These are phyloP conservation scores for Peromyscus eremicus DNA, from an alignment of 2,797 vertebrate genomes.

Conservation along the genomic window DNA sequence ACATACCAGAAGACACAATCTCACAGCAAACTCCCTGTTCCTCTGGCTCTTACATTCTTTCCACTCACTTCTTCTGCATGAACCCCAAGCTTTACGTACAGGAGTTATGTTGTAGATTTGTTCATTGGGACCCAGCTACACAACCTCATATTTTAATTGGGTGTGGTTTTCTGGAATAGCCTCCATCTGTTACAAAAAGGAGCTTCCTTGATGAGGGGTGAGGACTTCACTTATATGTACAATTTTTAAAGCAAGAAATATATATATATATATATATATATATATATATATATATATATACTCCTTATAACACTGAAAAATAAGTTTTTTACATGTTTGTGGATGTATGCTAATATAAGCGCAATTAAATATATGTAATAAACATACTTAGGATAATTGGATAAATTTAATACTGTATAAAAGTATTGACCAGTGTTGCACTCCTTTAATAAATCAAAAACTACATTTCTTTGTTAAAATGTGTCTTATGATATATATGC, in stretches of 20 bases:
- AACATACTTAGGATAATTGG: not conserved
- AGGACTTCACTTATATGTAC: too few species aligned
- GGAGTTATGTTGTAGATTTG: not conserved
- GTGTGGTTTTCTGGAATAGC: not conserved
- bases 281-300: not conserved
- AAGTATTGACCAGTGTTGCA: not conserved
- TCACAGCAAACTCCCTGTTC: not conserved
- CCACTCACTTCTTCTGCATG: not conserved
- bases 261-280: not conserved
- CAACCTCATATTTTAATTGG: not conserved
- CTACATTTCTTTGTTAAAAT: not conserved
- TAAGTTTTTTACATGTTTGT: not conserved
- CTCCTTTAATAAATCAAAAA: not conserved
- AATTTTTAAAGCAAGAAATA: not conserved
- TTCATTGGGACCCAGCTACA: not conserved
- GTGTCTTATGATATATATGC: not conserved
- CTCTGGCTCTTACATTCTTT: not conserved
- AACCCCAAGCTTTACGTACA: not conserved
- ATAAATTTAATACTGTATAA: not conserved
- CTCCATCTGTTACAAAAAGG: not conserved
- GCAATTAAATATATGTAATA: not conserved
- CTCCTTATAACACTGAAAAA: not conserved
- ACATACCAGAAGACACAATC: not conserved
- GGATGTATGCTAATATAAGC: not conserved
- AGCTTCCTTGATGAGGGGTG: not conserved